phyloP scores from a whole-genome alignment of 2,113 vertebrate genomes.

The Onychostoma macrolepis region DNA sequence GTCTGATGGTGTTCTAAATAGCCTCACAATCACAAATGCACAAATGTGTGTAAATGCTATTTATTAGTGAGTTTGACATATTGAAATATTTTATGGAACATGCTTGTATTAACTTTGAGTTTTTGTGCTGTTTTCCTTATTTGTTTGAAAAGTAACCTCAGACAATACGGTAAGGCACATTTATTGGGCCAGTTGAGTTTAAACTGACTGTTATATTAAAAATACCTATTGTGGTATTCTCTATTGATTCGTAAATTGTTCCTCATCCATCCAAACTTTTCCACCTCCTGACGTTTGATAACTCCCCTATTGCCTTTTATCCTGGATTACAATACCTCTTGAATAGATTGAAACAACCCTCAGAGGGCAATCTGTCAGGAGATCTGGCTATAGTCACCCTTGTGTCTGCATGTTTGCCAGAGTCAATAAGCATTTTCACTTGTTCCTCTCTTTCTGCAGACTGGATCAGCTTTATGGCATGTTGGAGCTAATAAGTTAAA shows the following conservation, averaged over 20 bases:
- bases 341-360: conserved; percentile 36
- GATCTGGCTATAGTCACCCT: conserved; percentile 45
- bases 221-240: conserved; percentile 14
- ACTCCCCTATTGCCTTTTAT: conserved; percentile 32
- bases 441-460: conserved; percentile 37
- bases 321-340: conserved; percentile 34
- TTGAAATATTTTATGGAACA: not conserved
- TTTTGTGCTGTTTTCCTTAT: not conserved
- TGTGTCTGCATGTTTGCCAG: conserved; percentile 53
- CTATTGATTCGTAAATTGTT: not conserved
- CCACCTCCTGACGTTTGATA: conserved; percentile 15
- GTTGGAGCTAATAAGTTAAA: conserved; percentile 52
- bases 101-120: not conserved
- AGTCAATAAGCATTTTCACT: conserved; percentile 55
- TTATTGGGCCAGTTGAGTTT: not conserved
- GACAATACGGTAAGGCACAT: not conserved
- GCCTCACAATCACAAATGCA: not conserved
- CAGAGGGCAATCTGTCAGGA: conserved; percentile 42
- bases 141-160: not conserved
- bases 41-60: not conserved
- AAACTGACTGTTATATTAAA: conserved; percentile 22
- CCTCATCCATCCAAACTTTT: conserved; percentile 6
- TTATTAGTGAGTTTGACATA: not conserved
- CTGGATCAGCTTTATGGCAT: conserved; percentile 54
- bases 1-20: not conserved